phyloP scores from a whole-genome alignment of 2,797 vertebrate species.

The Paramormyrops hopkinsi region DNA sequence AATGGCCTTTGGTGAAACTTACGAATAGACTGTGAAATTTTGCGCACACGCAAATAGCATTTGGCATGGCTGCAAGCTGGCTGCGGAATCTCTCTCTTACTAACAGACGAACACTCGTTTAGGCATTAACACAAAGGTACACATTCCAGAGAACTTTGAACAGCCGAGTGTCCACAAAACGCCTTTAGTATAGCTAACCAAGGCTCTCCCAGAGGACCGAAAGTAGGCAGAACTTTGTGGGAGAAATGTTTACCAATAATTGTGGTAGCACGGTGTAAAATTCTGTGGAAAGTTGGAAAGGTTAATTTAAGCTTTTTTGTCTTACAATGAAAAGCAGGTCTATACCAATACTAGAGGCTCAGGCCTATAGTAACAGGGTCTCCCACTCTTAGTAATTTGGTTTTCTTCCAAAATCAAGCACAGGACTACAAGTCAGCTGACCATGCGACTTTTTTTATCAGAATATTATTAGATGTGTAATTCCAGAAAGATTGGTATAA shows the following conservation, averaged over 20 bases:
- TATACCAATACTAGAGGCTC: not conserved
- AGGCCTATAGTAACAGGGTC: not conserved
- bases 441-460: not conserved
- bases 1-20: conserved; percentile 1
- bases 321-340: not conserved
- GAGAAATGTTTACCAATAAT: not conserved
- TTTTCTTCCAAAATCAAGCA: not conserved
- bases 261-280: not conserved
- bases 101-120: not conserved
- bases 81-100: not conserved
- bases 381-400: not conserved
- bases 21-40: conserved; percentile 4
- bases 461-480: not conserved
- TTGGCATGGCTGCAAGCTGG: not conserved
- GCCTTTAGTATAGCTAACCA: not conserved
- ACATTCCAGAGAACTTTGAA: not conserved
- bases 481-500: not conserved
- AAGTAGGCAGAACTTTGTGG: not conserved
- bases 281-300: not conserved
- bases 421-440: not conserved
- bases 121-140: not conserved
- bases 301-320: not conserved
- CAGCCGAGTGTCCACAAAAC: not conserved
- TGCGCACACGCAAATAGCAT: not conserved
- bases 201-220: not conserved